These are phyloP conservation scores for Chiroxiphia lanceolata DNA, from an alignment of 2,797 vertebrate genomes.

Conservation along the genomic window DNA sequence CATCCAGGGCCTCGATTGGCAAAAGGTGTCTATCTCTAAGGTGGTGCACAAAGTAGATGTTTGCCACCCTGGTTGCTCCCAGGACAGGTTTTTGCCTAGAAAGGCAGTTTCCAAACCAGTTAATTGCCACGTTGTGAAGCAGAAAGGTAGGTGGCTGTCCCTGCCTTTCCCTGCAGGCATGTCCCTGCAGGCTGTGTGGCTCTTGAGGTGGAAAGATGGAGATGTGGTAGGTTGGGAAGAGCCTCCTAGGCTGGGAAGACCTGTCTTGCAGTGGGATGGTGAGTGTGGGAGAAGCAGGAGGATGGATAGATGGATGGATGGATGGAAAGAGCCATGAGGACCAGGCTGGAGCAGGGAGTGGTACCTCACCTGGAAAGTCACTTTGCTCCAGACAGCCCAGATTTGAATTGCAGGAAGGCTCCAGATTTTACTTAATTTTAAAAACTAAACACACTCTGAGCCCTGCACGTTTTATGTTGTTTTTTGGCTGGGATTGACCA, in stretches of 20 bases:
- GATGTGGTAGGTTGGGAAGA: neutral
- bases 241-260: neutral
- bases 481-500: neutral
- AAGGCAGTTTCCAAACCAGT: constrained; percentile 33
- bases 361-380: neutral
- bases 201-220: neutral
- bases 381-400: neutral
- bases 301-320: neutral
- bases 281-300: neutral
- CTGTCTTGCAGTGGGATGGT: neutral
- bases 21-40: neutral
- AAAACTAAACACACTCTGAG: constrained; percentile 5
- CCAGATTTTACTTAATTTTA: neutral
- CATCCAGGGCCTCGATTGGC: neutral
- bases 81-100: constrained; percentile 24
- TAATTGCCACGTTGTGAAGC: neutral
- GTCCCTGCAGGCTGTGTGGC: neutral
- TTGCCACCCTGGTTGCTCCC: neutral
- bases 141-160: neutral
- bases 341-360: neutral
- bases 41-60: neutral
- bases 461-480: constrained; percentile 32
- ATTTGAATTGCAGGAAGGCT: constrained; percentile 14
- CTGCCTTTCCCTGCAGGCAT: neutral
- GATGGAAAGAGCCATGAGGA: neutral